phyloP scores from a whole-genome alignment of 2,797 vertebrate genomes.

The Schizopygopsis malacanthus region DNA sequence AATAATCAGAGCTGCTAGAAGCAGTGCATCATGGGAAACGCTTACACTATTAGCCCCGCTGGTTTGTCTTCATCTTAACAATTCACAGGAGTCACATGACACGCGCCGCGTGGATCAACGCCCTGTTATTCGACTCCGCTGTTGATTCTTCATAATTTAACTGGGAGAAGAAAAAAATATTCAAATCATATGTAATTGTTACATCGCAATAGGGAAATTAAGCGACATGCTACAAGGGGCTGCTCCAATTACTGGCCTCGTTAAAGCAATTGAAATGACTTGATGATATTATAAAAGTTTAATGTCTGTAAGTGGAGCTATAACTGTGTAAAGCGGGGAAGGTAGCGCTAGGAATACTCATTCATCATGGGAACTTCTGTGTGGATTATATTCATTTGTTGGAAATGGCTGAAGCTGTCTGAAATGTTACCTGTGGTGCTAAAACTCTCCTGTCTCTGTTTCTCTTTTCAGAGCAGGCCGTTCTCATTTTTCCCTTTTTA shows the following conservation, averaged over 20 bases:
- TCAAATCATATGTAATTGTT: conserved; percentile 66
- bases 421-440: conserved; percentile 45
- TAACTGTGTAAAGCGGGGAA: conserved; percentile 41
- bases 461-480: background rate
- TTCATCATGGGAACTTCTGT: conserved; percentile 51
- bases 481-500: background rate
- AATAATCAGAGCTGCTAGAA: conserved; percentile 68
- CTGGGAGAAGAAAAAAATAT: conserved; percentile 58
- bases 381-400: conserved; percentile 57
- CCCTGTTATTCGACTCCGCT: conserved; percentile 61
- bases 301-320: conserved; percentile 60
- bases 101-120: conserved; percentile 49
- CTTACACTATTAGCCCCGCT: conserved; percentile 62
- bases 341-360: conserved; percentile 49
- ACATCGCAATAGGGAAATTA: conserved; percentile 66
- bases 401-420: conserved; percentile 35
- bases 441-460: background rate
- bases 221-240: conserved; percentile 65
- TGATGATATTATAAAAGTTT: conserved; percentile 63
- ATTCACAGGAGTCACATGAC: conserved; percentile 62
- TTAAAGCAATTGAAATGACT: conserved; percentile 64
- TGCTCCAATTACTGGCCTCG: conserved; percentile 63
- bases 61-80: conserved; percentile 61
- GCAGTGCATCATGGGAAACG: conserved; percentile 67
- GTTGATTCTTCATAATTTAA: conserved; percentile 64